phyloP scores from a whole-genome alignment of 2,113 vertebrate species.

The Balaenoptera acutorostrata region DNA sequence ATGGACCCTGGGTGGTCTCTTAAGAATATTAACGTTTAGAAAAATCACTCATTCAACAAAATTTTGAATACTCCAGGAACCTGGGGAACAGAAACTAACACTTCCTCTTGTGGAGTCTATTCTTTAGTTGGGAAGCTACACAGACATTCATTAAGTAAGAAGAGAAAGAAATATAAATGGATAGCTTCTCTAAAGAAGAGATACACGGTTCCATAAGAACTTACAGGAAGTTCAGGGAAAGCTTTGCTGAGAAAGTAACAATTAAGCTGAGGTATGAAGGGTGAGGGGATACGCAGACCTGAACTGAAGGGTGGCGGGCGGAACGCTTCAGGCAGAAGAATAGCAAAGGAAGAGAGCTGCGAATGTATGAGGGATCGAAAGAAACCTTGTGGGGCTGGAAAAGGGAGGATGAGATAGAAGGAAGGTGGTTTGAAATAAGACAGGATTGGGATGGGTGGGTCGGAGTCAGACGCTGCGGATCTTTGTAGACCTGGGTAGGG shows the following conservation, averaged over 20 bases:
- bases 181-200: not conserved
- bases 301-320: not conserved
- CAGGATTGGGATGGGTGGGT: not conserved
- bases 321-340: not conserved
- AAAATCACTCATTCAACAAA: slow-evolving; percentile 22
- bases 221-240: not conserved
- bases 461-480: not conserved
- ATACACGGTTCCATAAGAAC: not conserved
- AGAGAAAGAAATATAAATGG: not conserved
- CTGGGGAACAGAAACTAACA: not conserved
- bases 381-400: not conserved
- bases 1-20: not conserved
- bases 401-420: not conserved
- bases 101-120: not conserved
- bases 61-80: not conserved
- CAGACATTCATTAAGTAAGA: not conserved
- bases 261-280: not conserved
- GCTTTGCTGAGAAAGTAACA: not conserved
- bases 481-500: not conserved
- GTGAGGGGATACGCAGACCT: not conserved
- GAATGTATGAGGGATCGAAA: not conserved
- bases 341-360: not conserved
- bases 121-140: not conserved
- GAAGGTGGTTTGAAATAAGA: not conserved
- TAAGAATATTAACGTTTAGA: slow-evolving; percentile 5